Percentiles rank a stretch among this genome's conserved stretches.
Evolutionary conservation across 2,888 invertebrate species (phyloP).

Genomic region (Melanostoma scalare): DNA sequence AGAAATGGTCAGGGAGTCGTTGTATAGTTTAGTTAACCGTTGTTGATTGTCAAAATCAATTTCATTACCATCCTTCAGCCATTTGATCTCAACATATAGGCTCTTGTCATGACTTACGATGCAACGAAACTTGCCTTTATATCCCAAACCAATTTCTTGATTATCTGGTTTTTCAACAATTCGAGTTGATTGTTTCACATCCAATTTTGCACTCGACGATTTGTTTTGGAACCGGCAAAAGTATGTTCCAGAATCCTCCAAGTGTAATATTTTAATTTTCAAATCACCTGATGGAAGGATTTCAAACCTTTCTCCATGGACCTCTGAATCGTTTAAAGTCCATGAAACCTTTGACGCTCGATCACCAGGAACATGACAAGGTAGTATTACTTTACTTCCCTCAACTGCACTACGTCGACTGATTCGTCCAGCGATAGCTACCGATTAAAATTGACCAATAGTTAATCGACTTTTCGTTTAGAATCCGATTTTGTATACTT

Average conservation of each 20-base stretch:
- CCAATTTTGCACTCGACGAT: conserved; percentile 89
- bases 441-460: too few species aligned
- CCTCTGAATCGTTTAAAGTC: conserved; percentile 90
- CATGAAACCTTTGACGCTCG: conserved; percentile 97
- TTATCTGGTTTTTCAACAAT: conserved; percentile 94
- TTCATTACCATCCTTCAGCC: conserved; percentile 92
- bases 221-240: conserved; percentile 94
- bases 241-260: conserved; percentile 95
- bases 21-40: conserved; percentile 90
- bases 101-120: conserved; percentile 95
- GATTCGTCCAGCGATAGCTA: conserved; percentile 89
- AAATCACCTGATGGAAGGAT: conserved; percentile 91
- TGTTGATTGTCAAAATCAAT: conserved; percentile 95
- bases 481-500: too few species aligned
- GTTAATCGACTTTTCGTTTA: too few species aligned
- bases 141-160: conserved; percentile 94
- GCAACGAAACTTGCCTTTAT: conserved; percentile 95
- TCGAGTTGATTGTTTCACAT: conserved; percentile 93
- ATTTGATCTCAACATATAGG: conserved; percentile 89
- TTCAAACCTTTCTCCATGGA: conserved; percentile 94
- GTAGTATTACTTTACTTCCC: conserved; percentile 90
- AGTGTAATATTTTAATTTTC: conserved; percentile 90
- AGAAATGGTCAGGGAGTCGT: conserved; percentile 94
- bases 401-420: conserved; percentile 91
- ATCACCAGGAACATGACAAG: conserved; percentile 96